These are phyloP conservation scores for Sarcophaga bullata DNA, from an alignment of 1,140 invertebrate species.

Conservation along the genomic window DNA sequence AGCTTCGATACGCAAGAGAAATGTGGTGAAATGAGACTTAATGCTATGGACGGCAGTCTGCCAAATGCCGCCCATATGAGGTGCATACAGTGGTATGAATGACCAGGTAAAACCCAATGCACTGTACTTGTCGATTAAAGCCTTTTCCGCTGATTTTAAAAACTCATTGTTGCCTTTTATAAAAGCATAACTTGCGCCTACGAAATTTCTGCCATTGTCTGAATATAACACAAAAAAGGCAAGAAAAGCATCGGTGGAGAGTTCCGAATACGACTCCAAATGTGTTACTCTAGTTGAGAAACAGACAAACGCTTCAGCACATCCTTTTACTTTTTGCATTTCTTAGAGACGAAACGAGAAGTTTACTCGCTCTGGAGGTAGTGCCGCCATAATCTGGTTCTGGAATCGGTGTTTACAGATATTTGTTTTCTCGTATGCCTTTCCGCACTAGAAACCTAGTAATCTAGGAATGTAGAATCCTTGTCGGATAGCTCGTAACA, in stretches of 20 bases:
- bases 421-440: no score
- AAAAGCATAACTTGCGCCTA: neutral
- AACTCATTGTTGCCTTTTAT: neutral
- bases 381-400: no score
- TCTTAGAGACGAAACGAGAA: neutral
- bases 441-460: no score
- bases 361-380: no score
- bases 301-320: neutral
- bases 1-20: slow-evolving; percentile 4
- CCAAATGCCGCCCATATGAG: no score
- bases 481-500: no score
- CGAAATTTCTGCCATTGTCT: slow-evolving; percentile 13
- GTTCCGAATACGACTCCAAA: neutral
- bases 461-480: no score
- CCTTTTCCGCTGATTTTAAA: neutral
- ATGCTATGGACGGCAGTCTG: neutral
- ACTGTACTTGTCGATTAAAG: no score
- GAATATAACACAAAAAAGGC: neutral
- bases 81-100: no score
- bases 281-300: neutral
- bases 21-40: slow-evolving; percentile 8
- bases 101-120: no score
- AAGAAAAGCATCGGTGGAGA: neutral
- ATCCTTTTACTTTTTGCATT: neutral
- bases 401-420: no score